Conservation (phyloP, 2,888 invertebrate genomes). For the Zootermopsis nevadensis region DNA sequence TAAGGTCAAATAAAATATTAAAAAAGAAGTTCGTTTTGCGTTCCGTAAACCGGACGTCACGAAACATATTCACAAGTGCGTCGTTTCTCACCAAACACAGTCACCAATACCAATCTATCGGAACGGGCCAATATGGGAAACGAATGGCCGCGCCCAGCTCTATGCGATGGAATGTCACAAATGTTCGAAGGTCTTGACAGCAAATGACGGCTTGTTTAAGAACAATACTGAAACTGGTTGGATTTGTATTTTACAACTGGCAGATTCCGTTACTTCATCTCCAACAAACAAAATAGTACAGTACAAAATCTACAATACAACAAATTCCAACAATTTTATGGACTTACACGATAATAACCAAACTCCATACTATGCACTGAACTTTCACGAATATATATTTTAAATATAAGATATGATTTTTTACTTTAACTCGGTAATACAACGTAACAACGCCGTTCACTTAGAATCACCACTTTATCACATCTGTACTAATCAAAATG, state of each 20-base stretch:
- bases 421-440: neutral
- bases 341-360: slow-evolving; percentile 40
- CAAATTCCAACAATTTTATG: neutral
- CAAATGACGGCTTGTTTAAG: neutral
- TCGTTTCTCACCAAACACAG: neutral
- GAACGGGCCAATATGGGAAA: slow-evolving; percentile 1
- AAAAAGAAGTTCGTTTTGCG: neutral
- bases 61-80: neutral
- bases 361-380: slow-evolving; percentile 44
- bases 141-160: slow-evolving; percentile 37
- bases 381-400: slow-evolving; percentile 7
- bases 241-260: neutral
- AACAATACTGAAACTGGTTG: neutral
- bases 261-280: neutral
- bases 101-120: neutral
- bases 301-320: no score
- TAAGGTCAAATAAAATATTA: slow-evolving; percentile 1
- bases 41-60: neutral
- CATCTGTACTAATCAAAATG: neutral
- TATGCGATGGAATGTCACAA: slow-evolving; percentile 40
- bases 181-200: slow-evolving; percentile 16
- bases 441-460: neutral
- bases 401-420: neutral
- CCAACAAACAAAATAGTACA: neutral
- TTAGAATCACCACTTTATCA: neutral